Conservation (phyloP, 2,888 invertebrate genomes). For the Pristionchus maxplancki region DNA sequence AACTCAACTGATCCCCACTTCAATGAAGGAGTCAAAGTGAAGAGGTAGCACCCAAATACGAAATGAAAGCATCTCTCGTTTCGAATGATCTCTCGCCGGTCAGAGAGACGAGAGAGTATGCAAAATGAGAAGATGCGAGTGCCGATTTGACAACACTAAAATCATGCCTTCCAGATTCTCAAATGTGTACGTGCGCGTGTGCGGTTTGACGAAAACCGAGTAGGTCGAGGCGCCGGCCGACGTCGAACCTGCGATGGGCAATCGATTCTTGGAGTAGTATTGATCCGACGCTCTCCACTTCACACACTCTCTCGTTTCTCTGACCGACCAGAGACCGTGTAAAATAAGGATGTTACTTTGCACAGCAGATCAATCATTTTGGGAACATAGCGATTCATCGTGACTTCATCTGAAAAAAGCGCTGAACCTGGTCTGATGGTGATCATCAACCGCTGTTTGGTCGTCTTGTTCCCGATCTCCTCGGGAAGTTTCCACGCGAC, state of each 20-base stretch:
- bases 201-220: slow-evolving; percentile 38
- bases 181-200: slow-evolving; percentile 41
- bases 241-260: neutral
- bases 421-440: slow-evolving; percentile 28
- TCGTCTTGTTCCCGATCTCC: slow-evolving; percentile 51
- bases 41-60: too few species aligned
- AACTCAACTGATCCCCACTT: neutral
- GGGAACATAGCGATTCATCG: too few species aligned
- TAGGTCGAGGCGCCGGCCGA: slow-evolving; percentile 45
- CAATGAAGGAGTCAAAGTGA: too few species aligned
- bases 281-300: neutral
- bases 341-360: too few species aligned
- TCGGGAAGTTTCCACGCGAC: slow-evolving; percentile 52
- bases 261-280: too few species aligned
- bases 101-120: neutral
- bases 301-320: too few species aligned
- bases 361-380: too few species aligned
- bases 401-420: neutral
- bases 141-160: neutral
- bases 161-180: slow-evolving; percentile 48
- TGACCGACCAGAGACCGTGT: too few species aligned
- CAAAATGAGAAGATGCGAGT: neutral
- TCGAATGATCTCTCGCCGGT: too few species aligned
- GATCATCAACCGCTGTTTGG: slow-evolving; percentile 56
- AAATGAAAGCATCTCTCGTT: too few species aligned